Conservation (phyloP, 2,113 vertebrate genomes). For the Tursiops truncatus region DNA sequence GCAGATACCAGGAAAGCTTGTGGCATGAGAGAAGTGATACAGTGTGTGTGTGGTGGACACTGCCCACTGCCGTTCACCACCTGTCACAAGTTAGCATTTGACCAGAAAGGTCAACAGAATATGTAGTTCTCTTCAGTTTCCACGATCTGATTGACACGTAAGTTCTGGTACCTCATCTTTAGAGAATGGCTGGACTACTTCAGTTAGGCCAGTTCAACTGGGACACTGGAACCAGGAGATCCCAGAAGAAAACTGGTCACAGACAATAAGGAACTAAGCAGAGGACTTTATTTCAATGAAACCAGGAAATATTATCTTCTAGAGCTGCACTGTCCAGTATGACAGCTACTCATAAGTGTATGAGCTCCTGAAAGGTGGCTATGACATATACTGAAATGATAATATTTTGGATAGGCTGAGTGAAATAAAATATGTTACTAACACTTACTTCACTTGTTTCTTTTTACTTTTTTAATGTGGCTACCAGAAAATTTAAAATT, state of each 20-base stretch:
- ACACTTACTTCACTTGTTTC: background rate
- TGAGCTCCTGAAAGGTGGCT: background rate
- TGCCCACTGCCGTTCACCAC: background rate
- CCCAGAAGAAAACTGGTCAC: background rate
- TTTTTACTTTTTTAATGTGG: background rate
- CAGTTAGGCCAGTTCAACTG: background rate
- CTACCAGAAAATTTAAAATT: background rate
- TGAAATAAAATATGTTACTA: background rate
- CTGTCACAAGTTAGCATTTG: background rate
- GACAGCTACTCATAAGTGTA: accelerated
- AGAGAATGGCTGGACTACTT: background rate
- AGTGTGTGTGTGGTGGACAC: background rate
- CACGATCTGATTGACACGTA: background rate
- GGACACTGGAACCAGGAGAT: background rate
- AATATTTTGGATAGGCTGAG: background rate
- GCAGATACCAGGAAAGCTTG: background rate
- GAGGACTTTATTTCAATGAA: background rate
- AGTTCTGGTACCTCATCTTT: background rate
- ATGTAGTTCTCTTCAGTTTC: background rate
- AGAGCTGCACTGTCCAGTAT: background rate
- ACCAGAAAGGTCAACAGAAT: background rate
- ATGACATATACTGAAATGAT: background rate
- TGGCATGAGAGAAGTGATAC: background rate
- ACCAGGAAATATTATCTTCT: background rate
- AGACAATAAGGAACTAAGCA: background rate